A percentile compares a stretch with the other conserved stretches of the same genome.
phyloP scores from a whole-genome alignment of 2,797 vertebrate species.

The Myiothlypis chrysogaster region DNA sequence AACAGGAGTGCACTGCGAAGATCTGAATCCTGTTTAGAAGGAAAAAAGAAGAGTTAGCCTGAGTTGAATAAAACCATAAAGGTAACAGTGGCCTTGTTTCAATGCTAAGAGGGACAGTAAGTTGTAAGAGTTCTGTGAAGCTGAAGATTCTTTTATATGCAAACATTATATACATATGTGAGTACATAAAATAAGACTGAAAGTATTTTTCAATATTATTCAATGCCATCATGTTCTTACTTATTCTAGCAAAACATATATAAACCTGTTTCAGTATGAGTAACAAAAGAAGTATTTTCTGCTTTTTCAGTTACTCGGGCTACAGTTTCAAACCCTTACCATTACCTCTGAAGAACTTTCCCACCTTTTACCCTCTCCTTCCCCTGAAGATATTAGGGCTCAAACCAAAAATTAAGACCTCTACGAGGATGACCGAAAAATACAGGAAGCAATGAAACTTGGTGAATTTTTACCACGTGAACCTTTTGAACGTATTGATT shows the following conservation, averaged over 20 bases:
- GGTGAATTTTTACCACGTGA: neutral
- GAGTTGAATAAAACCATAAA: neutral
- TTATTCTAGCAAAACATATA: neutral
- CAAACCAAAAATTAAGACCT: slow-evolving; percentile 61
- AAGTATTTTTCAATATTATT: neutral
- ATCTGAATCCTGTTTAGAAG: slow-evolving; percentile 87
- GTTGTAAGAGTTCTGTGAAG: neutral
- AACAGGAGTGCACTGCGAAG: slow-evolving; percentile 93
- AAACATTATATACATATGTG: neutral
- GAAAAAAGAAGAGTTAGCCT: neutral
- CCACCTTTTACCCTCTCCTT: slow-evolving; percentile 42
- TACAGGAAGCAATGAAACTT: neutral
- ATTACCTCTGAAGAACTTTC: slow-evolving; percentile 58
- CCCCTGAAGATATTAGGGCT: neutral
- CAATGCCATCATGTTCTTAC: neutral
- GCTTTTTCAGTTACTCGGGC: slow-evolving; percentile 47
- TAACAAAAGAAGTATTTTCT: slow-evolving; percentile 11
- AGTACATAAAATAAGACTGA: neutral
- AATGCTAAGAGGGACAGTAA: neutral
- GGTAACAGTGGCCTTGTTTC: neutral
- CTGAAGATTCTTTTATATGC: neutral
- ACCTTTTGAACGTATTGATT: neutral
- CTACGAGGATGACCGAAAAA: slow-evolving; percentile 20
- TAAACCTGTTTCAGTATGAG: neutral
- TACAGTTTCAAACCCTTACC: slow-evolving; percentile 24